Conservation (phyloP, 2,113 vertebrate genomes). For the Sinosuthora webbiana region DNA sequence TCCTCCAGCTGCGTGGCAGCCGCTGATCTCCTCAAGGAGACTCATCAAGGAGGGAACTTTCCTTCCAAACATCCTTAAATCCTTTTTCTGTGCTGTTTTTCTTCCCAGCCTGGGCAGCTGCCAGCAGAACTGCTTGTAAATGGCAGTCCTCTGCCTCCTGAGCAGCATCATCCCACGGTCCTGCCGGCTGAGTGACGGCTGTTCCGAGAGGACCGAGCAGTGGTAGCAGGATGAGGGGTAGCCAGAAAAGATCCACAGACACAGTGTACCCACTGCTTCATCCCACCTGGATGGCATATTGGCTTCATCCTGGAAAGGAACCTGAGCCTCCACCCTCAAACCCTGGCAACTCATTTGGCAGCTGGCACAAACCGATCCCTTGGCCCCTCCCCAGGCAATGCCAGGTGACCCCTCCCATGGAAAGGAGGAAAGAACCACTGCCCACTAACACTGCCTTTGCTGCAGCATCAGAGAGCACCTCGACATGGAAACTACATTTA, state of each 20-base stretch:
- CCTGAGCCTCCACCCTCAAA: neutral
- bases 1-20: neutral
- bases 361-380: neutral
- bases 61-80: constrained; percentile 2
- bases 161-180: constrained; percentile 18
- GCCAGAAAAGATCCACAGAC: neutral
- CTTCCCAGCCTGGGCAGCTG: neutral
- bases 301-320: neutral
- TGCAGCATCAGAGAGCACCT: neutral
- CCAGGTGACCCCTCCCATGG: neutral
- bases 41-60: neutral
- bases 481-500: constrained; percentile 34
- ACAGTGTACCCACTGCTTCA: neutral
- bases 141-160: constrained; percentile 28
- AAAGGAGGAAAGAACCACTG: neutral
- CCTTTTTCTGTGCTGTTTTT: neutral
- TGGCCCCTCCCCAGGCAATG: neutral
- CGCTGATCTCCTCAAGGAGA: neutral
- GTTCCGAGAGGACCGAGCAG: neutral
- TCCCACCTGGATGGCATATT: neutral
- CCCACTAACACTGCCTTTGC: neutral
- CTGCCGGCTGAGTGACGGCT: neutral
- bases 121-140: constrained; percentile 43
- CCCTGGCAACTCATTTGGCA: neutral
- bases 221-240: neutral